These are phyloP conservation scores for Punctoribates punctum DNA, from an alignment of 2,888 invertebrate genomes.

Conservation along the genomic window DNA sequence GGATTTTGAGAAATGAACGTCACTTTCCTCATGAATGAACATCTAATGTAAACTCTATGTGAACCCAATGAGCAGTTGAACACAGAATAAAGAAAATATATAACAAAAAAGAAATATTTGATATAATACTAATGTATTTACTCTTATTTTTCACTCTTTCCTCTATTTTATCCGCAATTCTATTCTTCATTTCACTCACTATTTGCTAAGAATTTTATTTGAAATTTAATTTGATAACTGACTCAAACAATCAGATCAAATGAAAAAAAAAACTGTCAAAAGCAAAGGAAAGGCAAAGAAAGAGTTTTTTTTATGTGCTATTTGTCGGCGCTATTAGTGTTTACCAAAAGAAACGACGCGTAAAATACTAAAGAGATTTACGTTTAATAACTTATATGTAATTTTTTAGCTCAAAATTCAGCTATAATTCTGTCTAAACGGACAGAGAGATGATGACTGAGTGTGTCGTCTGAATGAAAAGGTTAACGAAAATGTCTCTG, in stretches of 20 bases:
- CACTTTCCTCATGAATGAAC: conserved; percentile 30
- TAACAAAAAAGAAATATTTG: not conserved
- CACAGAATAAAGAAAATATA: not conserved
- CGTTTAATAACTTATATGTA: not conserved
- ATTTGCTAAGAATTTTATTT: conserved; percentile 4
- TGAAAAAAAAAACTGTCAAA: not conserved
- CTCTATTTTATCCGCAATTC: not conserved
- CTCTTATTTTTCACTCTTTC: conserved; percentile 4
- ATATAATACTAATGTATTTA: conserved; percentile 13
- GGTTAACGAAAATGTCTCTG: not conserved
- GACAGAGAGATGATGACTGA: too few relatives aligned
- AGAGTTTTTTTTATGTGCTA: not conserved
- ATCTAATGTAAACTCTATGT: conserved; percentile 9
- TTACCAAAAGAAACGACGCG: conserved; percentile 9
- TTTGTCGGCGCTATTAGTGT: conserved; percentile 14
- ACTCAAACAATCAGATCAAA: not conserved
- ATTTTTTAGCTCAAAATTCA: not conserved
- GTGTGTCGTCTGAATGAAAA: too few relatives aligned
- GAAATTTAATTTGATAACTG: conserved; percentile 23
- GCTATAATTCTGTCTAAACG: not conserved
- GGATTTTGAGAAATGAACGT: not conserved
- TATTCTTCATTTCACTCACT: not conserved
- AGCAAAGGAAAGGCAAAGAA: not conserved
- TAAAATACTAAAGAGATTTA: not conserved
- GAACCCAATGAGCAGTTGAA: conserved; percentile 2